These are phyloP conservation scores for Poeciliopsis paucimaculata DNA, from an alignment of 2,797 vertebrate species.

Conservation along the genomic window DNA sequence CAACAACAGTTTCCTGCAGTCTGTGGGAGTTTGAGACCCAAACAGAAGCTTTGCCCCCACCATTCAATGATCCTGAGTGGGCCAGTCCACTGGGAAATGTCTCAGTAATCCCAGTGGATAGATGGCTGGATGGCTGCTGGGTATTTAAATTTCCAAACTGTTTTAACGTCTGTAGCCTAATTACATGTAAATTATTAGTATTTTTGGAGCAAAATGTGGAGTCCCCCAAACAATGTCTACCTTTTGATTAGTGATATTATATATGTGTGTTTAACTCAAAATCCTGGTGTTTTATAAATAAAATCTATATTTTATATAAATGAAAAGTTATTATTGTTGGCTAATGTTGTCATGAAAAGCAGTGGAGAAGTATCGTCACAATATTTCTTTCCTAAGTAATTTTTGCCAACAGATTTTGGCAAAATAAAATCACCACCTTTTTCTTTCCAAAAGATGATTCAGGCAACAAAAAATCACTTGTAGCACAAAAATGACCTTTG, in stretches of 20 bases:
- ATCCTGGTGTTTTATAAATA: neutral
- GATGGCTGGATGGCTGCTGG: neutral
- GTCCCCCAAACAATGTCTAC: neutral
- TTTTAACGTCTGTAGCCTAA: neutral
- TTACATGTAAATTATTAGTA: neutral
- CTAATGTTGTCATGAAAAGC: no score
- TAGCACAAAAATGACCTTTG: no score
- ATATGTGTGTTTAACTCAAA: neutral
- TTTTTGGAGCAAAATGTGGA: neutral
- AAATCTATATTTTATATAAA: neutral
- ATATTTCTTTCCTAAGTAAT: no score
- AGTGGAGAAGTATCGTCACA: no score
- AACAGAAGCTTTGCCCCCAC: no score
- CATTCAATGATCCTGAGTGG: no score
- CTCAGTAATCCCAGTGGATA: neutral
- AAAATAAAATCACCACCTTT: no score
- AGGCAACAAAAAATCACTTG: neutral
- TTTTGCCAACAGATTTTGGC: no score
- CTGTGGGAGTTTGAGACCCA: no score
- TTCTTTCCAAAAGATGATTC: neutral
- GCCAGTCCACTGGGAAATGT: no score
- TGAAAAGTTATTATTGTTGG: no score
- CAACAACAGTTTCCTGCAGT: no score
- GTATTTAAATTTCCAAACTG: neutral
- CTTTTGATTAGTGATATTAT: neutral